Base-by-base conservation (phyloP, 2,797 vertebrate species). In the Propithecus deckenii region DNA sequence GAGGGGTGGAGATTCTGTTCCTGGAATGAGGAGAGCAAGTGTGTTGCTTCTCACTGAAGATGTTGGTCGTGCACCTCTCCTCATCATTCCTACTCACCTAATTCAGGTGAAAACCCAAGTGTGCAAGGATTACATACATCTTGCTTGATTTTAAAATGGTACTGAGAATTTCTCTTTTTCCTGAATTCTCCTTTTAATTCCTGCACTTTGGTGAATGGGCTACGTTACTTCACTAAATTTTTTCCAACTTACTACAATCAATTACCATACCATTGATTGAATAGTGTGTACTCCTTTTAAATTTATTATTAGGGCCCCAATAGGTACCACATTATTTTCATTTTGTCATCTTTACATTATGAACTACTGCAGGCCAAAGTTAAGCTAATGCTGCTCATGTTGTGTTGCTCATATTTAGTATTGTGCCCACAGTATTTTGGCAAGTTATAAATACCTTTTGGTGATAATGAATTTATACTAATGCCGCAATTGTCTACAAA, bases 141-240 rank as follows among this genome's bases (percentile, higher is more conserved):
- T 96, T 67, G 46, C 48, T 30, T 69, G 50, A 87, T 92, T 96
- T 95, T 72, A 83, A 95, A 74, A 91, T 71, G 76, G 71, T 38
- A 28, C 48, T 38, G 35, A 61, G 32, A 55, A 32, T 84, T 96
- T 91, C 22, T 74, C 28, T 88, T 86, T 86, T 88, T 71, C 28
- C 30, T 35, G 52, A 91, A 89, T 78, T 95, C 80, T 43, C 32
- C 69, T 93, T 93, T 95, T 93, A 93, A 96, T 95, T 28, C 57
- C 65, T 96, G 65, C 84, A 61, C 87, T 94, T 95, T n/a, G 79
- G 81, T 50, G 43, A 87, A 80, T 38, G 71, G 61, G 52, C 32
- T 91, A 8, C 41, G 61, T 90, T 63, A 94, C 32, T 67, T 78
- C 32, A 18, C 65, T 35, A 67, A 74, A 10, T 83, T 86, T 97